Evolutionary conservation across 1,140 invertebrate species (phyloP).

Genomic region (Ephestia elutella): DNA sequence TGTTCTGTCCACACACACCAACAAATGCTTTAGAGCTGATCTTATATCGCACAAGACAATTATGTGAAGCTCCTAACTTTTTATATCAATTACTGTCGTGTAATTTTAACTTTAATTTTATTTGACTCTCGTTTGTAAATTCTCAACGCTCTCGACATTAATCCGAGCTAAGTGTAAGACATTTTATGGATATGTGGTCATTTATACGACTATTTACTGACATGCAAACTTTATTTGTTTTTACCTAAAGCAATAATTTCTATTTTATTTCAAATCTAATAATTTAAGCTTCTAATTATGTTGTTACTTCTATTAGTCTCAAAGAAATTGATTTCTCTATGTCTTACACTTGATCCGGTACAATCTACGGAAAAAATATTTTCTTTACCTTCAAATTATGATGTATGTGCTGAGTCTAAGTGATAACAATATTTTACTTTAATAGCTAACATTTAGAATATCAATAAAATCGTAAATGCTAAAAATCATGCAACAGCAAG

Average conservation of each 20-base stretch:
- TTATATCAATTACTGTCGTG: slow-evolving; percentile 30
- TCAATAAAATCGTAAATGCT: slow-evolving; percentile 49
- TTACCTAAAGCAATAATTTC: slow-evolving; percentile 36
- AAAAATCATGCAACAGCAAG: slow-evolving; percentile 67
- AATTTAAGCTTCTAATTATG: slow-evolving; percentile 37
- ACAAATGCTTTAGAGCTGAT: slow-evolving; percentile 43
- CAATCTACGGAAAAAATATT: slow-evolving; percentile 38
- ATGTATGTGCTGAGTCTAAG: slow-evolving; percentile 69
- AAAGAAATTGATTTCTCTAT: slow-evolving; percentile 14
- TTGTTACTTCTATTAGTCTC: slow-evolving; percentile 10
- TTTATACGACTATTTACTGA: slow-evolving; percentile 27
- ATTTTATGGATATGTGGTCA: slow-evolving; percentile 22
- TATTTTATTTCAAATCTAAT: slow-evolving; percentile 26
- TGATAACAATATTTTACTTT: slow-evolving; percentile 58
- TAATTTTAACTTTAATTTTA: slow-evolving; percentile 19
- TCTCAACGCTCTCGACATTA: slow-evolving; percentile 73
- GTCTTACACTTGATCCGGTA: slow-evolving; percentile 64
- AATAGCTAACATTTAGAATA: slow-evolving; percentile 66
- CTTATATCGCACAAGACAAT: slow-evolving; percentile 25
- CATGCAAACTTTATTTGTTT: slow-evolving; percentile 25
- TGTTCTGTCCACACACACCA: slow-evolving; percentile 85
- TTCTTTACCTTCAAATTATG: slow-evolving; percentile 62
- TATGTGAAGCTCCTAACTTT: slow-evolving; percentile 49
- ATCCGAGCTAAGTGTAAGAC: slow-evolving; percentile 63
- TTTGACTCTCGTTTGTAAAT: slow-evolving; percentile 55